Base-by-base conservation (phyloP, 2,797 vertebrate genomes). In the Rhodeus uyekii region DNA sequence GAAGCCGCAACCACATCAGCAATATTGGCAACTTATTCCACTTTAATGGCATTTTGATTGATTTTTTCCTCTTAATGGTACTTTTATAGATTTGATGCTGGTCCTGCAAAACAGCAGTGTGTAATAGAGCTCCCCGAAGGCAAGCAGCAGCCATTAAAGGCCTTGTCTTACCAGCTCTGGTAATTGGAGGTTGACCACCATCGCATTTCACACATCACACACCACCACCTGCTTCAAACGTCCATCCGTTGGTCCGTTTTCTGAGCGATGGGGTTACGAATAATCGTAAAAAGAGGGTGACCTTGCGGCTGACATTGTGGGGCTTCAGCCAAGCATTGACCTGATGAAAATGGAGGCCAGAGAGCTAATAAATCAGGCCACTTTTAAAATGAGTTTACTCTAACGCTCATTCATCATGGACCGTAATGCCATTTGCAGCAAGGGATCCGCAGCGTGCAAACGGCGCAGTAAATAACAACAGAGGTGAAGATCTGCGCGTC, bases 1-100 rank as follows among this genome's bases (percentile, higher is more conserved):
- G 96, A 95, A 96, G 95, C 96, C 95, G 91, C 96, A 97, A 98
- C 97, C 97, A 98, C 97, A 99, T 98, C 97, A 99, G 98, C 98
- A 99, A 97, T 99, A 99, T 98, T 98, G 97, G 97, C 97, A 99
- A 99, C 97, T 98, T 99, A 99, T 99, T 98, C 97, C 94, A 97
- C 97, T 98, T 98, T 99, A 99, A 99, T 99, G 98, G 97, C 97
- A 98, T 99, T 99, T 97, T 98, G 97, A 99, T 99, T 97, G 98
- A 99, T 99, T 98, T 98, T 96, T 85, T 94, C 96, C 95, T 96
- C 96, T 96, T 99, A 99, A 99, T 99, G 98, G 98, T 97, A 96
- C 95, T 98, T 99, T 99, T 99, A 99, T 98, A 98, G 97, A 99
- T 99, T 98, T 97, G 97, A 98, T 95, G 96, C 97, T 98, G 97